These are phyloP conservation scores for Zosterops japonicus DNA, from an alignment of 2,113 vertebrate genomes.

Conservation along the genomic window DNA sequence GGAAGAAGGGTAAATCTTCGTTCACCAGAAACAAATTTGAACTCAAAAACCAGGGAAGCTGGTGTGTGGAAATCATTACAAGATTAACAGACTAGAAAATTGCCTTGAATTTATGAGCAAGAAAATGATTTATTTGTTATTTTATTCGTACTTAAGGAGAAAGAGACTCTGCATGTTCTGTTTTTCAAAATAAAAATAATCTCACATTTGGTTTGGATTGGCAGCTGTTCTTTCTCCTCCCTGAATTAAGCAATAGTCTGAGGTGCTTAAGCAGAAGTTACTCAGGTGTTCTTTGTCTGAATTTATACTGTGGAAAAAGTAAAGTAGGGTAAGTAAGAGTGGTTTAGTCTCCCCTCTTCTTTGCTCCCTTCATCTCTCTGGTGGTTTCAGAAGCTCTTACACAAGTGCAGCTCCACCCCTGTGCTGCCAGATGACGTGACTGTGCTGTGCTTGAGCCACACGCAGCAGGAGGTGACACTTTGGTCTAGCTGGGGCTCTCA, in stretches of 20 bases:
- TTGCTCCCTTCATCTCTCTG: neutral
- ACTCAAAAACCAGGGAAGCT: neutral
- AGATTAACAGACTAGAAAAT: neutral
- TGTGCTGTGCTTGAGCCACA: neutral
- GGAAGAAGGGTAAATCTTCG: neutral
- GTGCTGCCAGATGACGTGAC: neutral
- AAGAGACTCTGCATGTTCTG: neutral
- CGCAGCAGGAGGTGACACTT: rapidly evolving
- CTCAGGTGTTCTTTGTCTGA: neutral
- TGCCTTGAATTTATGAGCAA: neutral
- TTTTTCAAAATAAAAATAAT: neutral
- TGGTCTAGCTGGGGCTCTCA: neutral
- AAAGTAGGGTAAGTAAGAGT: neutral
- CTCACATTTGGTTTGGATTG: neutral
- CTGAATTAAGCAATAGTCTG: neutral
- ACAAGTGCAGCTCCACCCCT: neutral
- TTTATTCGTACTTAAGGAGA: neutral
- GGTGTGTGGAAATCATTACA: neutral
- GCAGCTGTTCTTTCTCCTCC: neutral
- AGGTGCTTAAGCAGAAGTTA: neutral
- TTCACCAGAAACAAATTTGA: neutral
- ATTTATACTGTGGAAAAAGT: neutral
- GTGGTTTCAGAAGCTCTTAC: neutral
- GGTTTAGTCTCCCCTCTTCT: neutral
- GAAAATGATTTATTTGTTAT: neutral